Base-by-base conservation (phyloP, 2,797 vertebrate genomes). In the Sebastes vulpes region DNA sequence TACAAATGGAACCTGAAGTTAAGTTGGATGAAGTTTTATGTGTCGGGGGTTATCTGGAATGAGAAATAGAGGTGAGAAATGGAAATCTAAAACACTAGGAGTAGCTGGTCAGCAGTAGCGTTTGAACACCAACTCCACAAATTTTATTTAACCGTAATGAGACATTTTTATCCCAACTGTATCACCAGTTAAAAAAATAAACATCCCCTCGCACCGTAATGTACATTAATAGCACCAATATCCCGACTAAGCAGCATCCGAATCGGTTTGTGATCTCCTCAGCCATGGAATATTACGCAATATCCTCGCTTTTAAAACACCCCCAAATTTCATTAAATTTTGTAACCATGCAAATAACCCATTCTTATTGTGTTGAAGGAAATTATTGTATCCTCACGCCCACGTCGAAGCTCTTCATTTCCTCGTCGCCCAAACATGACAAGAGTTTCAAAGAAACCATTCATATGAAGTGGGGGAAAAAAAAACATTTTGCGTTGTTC, bases 371-470 rank as follows among this genome's bases (percentile, higher is more conserved):
- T 82, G 66, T 71, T 52, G 23, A 75, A 75, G 65, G 65, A 81
- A 86, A 82, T 83, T 35, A 79, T 79, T 72, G 89, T 23, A 71
- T 82, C 75, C 28, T 20, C 21, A 42, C 73, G 63, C 69, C 72
- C 77, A 83, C 72, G 59, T 38, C 4, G 38, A 79, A 67, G 46
- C 73, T 59, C 29, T 48, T 73, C 25, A 77, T 82, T 89, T 83
- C 68, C 69, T 69, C n/a, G 5, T 67, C 70, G 35, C 3, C 32
- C 60, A 75, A 68, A 75, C 82, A 63, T 59, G 46, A 67, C 31
- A 70, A 46, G 48, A 32, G 20, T 71, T 75, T 71, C 64, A 57
- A 57, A 57, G 81, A 86, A 77, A 65, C 70, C 23, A 61, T 74
- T 82, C 9, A 28, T 25, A 79, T 57, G 3, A 54, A 57, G 21